phyloP scores from a whole-genome alignment of 2,888 invertebrate genomes.

The Sepiola atlantica region DNA sequence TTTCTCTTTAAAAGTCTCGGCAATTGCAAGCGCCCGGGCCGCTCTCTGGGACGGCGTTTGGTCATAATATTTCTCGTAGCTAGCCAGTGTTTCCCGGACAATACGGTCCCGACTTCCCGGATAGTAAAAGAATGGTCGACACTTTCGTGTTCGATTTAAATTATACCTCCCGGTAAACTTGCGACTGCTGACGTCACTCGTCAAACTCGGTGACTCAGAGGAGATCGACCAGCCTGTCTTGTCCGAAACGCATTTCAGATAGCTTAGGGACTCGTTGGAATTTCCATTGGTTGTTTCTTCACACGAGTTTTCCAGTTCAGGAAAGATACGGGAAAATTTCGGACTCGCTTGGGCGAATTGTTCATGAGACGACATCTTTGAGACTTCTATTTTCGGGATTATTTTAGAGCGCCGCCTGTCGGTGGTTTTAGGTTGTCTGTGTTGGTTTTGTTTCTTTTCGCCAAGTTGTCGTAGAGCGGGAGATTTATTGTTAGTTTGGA shows the following conservation, averaged over 20 bases:
- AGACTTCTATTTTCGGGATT: not conserved
- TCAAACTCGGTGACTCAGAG: conserved; percentile 63
- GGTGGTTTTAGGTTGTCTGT: not conserved
- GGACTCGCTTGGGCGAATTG: not conserved
- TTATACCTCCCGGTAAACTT: conserved; percentile 66
- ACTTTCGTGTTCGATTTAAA: conserved; percentile 60
- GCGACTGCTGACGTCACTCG: conserved; percentile 62
- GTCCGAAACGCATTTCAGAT: not conserved
- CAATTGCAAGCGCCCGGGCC: conserved; percentile 71
- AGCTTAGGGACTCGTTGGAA: not conserved
- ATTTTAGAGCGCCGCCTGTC: not conserved
- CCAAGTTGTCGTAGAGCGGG: not conserved
- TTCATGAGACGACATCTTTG: not conserved
- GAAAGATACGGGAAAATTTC: not conserved
- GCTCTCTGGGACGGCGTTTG: conserved; percentile 71
- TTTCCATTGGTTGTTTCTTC: not conserved
- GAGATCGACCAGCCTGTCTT: conserved; percentile 47
- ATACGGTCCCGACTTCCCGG: conserved; percentile 65
- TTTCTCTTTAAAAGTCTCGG: conserved; percentile 72
- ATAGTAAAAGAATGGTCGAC: conserved; percentile 69
- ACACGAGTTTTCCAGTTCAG: not conserved
- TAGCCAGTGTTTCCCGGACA: conserved; percentile 64
- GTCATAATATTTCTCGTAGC: conserved; percentile 67
- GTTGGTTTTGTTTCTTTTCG: not conserved
- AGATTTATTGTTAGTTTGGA: not conserved